These are phyloP conservation scores for Trigoniulus corallinus DNA, from an alignment of 1,140 invertebrate genomes.

Conservation along the genomic window DNA sequence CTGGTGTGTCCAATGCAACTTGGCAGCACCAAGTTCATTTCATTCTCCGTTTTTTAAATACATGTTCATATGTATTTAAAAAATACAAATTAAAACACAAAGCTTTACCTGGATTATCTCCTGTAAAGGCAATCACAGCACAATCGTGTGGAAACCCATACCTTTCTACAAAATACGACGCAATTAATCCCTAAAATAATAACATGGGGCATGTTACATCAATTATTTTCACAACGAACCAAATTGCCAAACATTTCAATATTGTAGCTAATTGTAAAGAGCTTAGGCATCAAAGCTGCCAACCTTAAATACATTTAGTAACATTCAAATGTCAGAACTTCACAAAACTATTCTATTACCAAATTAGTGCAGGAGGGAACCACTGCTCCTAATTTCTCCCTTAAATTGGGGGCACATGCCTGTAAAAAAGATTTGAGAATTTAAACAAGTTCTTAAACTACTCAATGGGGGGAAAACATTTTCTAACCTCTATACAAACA, in stretches of 20 bases:
- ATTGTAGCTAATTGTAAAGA: not conserved
- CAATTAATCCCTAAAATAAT: slow-evolving; percentile 40
- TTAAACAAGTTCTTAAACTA: not conserved
- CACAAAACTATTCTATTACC: slow-evolving; percentile 16
- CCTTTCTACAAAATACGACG: slow-evolving; percentile 58
- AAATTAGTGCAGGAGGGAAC: slow-evolving; percentile 48
- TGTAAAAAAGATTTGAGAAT: slow-evolving; percentile 18
- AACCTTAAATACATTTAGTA: not conserved
- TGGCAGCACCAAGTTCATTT: too few species aligned
- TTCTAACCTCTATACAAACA: slow-evolving; percentile 46
- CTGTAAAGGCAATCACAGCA: slow-evolving; percentile 72
- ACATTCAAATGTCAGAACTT: not conserved
- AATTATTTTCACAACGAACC: not conserved
- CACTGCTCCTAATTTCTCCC: slow-evolving; percentile 43
- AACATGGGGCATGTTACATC: not conserved
- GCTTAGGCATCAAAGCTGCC: not conserved
- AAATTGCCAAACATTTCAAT: too few species aligned
- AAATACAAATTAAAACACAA: slow-evolving; percentile 7
- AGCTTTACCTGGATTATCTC: slow-evolving; percentile 70
- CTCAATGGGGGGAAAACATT: not conserved
- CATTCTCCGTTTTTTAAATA: too few species aligned
- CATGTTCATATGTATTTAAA: too few species aligned
- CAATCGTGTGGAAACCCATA: slow-evolving; percentile 69
- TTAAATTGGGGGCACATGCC: slow-evolving; percentile 49
- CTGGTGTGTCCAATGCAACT: too few species aligned